These are phyloP conservation scores for Hydrolagus affinis DNA, from an alignment of 2,113 vertebrate genomes.

Conservation along the genomic window DNA sequence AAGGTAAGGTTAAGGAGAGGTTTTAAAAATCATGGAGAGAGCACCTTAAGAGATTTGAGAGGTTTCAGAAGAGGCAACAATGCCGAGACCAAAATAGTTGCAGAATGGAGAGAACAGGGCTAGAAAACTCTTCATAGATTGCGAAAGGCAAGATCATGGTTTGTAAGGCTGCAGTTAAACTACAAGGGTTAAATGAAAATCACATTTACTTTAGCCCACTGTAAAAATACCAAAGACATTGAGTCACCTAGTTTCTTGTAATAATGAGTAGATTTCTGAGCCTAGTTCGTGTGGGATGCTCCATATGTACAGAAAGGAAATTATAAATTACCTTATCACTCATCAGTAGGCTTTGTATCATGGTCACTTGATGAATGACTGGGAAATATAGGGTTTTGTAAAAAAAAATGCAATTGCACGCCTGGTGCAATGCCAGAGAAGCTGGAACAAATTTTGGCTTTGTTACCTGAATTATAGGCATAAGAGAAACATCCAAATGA, in stretches of 20 bases:
- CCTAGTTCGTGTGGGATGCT: neutral
- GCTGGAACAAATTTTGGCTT: neutral
- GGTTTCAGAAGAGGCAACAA: neutral
- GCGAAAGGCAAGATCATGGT: too few relatives aligned
- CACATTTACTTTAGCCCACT: neutral
- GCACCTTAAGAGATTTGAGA: neutral
- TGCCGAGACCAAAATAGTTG: too few relatives aligned
- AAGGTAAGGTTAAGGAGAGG: neutral
- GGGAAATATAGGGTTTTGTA: neutral
- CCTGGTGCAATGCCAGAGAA: neutral
- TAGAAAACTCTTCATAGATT: too few relatives aligned
- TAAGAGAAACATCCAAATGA: too few relatives aligned
- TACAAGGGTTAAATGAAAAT: neutral
- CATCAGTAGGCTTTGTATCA: neutral
- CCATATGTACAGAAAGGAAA: conserved; percentile 5
- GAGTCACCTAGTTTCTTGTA: conserved; percentile 15
- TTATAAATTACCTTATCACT: neutral
- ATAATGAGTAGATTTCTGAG: neutral
- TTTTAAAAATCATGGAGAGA: neutral
- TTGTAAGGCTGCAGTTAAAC: neutral
- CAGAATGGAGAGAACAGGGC: too few relatives aligned
- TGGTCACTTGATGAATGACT: neutral
- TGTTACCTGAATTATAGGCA: neutral
- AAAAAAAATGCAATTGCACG: conserved; percentile 14
- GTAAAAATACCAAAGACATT: conserved; percentile 1